Percentiles rank a stretch among this genome's conserved stretches.
phyloP scores from a whole-genome alignment of 2,113 vertebrate genomes.

The Phalacrocorax carbo region DNA sequence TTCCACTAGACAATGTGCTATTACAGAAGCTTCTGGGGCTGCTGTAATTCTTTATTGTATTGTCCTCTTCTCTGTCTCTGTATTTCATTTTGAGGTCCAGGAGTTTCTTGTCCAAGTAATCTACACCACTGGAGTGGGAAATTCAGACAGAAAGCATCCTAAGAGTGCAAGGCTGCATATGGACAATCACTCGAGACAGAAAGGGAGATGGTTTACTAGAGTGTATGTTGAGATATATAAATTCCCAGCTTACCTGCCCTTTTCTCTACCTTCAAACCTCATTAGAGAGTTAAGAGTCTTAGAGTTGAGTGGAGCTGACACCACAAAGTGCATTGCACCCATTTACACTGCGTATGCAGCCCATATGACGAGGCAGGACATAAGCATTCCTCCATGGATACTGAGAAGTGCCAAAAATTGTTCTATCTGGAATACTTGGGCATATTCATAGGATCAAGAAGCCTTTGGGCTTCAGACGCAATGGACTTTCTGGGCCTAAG shows the following conservation, averaged over 20 bases:
- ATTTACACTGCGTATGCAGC: background rate
- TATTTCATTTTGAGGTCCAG: background rate
- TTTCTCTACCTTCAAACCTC: background rate
- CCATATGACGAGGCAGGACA: background rate
- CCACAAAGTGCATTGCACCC: background rate
- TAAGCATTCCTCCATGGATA: background rate
- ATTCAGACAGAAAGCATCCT: background rate
- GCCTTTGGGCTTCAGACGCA: background rate
- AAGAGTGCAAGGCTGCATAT: background rate
- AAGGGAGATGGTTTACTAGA: background rate
- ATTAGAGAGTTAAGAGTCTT: background rate
- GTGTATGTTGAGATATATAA: background rate
- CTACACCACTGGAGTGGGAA: background rate
- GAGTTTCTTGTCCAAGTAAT: background rate
- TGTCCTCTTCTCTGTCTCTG: background rate
- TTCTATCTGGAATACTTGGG: background rate
- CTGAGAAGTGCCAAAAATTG: background rate
- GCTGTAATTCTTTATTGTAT: background rate
- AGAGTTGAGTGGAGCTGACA: background rate
- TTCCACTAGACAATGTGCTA: background rate
- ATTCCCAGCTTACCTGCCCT: background rate
- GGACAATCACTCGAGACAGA: background rate
- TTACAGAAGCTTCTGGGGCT: background rate
- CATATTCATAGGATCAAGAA: background rate
- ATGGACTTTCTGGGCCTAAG: background rate